Evolutionary conservation across 2,113 vertebrate species (phyloP).

Genomic region (Callaeas wilsoni): DNA sequence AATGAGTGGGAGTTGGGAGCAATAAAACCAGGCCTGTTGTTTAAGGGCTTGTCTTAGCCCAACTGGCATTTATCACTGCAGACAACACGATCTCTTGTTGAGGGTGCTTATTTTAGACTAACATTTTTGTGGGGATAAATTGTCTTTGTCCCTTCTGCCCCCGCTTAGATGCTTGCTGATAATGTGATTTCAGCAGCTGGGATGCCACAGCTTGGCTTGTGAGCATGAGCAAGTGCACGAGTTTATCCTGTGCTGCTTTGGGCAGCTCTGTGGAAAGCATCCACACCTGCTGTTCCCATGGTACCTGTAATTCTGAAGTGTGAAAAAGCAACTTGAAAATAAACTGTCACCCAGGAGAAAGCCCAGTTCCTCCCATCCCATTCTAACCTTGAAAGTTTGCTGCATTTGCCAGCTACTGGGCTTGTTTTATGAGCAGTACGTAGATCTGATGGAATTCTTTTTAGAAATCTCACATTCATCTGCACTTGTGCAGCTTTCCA

Average conservation of each 20-base stretch:
- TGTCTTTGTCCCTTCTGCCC: background rate
- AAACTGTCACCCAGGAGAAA: background rate
- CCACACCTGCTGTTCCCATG: background rate
- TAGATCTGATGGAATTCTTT: slow-evolving; percentile 2
- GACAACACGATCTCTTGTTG: background rate
- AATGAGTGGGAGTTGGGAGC: background rate
- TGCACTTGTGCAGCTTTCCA: background rate
- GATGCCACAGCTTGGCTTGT: background rate
- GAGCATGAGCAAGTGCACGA: fast-evolving
- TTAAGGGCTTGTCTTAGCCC: background rate
- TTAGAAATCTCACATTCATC: background rate
- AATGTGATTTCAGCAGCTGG: background rate
- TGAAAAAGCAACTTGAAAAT: background rate
- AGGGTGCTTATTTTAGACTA: background rate
- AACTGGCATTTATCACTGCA: background rate
- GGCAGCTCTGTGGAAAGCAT: background rate
- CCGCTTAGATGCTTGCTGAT: background rate
- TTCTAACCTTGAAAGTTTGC: background rate
- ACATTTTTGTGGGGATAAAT: background rate
- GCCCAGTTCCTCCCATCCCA: background rate
- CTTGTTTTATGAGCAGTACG: background rate
- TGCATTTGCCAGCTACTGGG: background rate
- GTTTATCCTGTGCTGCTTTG: background rate
- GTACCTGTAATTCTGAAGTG: background rate
- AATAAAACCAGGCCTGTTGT: background rate